Percentiles rank a stretch among this genome's conserved stretches.
These are phyloP conservation scores for Dione juno DNA, from an alignment of 2,888 invertebrate genomes.

Conservation along the genomic window DNA sequence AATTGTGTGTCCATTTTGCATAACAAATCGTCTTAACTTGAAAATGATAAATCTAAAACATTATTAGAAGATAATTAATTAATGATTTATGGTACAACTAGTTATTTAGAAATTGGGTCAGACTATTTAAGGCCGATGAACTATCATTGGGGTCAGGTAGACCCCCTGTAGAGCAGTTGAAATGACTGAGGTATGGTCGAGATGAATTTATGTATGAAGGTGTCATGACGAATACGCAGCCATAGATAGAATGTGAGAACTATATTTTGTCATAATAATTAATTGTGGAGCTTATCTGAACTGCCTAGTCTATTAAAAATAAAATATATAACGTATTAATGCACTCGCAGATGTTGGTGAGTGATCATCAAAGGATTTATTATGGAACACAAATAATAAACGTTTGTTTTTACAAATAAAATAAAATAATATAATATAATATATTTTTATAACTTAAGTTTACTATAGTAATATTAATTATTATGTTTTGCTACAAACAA, in stretches of 20 bases:
- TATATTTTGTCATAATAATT: constrained; percentile 23
- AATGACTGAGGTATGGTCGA: constrained; percentile 31
- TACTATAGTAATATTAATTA: not conserved
- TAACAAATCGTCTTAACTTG: constrained; percentile 46
- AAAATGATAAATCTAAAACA: constrained; percentile 48
- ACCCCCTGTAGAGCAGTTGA: constrained; percentile 44
- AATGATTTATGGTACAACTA: constrained; percentile 48
- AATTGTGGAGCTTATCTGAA: not conserved
- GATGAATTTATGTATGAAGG: constrained; percentile 42
- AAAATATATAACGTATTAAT: not conserved
- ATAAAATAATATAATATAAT: no score
- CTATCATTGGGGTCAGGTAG: constrained; percentile 43
- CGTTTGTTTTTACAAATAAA: no score
- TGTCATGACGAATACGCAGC: constrained; percentile 26
- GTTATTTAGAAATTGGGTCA: constrained; percentile 50
- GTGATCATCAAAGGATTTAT: not conserved
- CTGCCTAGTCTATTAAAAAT: not conserved
- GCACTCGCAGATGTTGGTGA: not conserved
- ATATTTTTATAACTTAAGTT: no score
- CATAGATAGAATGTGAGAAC: constrained; percentile 20
- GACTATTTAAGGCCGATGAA: constrained; percentile 48
- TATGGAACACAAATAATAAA: not conserved
- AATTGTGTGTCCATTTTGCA: constrained; percentile 47
- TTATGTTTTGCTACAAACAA: not conserved
- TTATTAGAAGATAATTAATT: constrained; percentile 49